Base-by-base conservation (phyloP, 2,113 vertebrate species). In the Lepisosteus osseus region DNA sequence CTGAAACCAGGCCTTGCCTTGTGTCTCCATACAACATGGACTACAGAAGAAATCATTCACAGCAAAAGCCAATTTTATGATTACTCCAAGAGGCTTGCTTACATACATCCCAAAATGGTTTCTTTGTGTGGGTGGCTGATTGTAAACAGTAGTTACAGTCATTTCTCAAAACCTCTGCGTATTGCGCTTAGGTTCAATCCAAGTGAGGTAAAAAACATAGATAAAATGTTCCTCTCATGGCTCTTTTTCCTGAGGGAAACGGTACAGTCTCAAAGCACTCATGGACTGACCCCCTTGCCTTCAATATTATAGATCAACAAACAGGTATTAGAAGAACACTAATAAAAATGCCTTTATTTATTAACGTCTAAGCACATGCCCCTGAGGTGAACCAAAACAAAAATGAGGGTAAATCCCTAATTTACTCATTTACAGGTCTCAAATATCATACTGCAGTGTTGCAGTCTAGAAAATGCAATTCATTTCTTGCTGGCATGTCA, bases 401-500 rank as follows among this genome's bases (percentile, higher is more conserved):
- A 9, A 51, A 51, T 29, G 29, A 51, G 47, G 47, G 9, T 51
- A 1, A 51, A 9, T 51, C 47, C 47, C 47, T 51, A 1, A 51
- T 51, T 5, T 5, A 51, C 9, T 9, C 47, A 51, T 51, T 51
- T 6, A 13, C 9, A 4, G 29, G 29, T 29, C 29, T 29, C 29
- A 29, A 29, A 29, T 29, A 1, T 29, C 29, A 29, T 29, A 29
- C 29, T 29, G 29, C 29, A 29, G 29, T 29, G 29, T 29, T 29
- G 29, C 29, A 67, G 43, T 3, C 61, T 2, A 45, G 54, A 61
- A n/a, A 3, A 62, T 59, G 41, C 42, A 66, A 70, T 14, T 41
- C 65, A 70, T 64, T 73, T 75, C 45, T 63, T 67, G 61, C 77
- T 70, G 56, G 15, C 14, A 43, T 14, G 70, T 65, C 74, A 72